Conservation (phyloP, 2,888 invertebrate species). For the Cephalotes varians region DNA sequence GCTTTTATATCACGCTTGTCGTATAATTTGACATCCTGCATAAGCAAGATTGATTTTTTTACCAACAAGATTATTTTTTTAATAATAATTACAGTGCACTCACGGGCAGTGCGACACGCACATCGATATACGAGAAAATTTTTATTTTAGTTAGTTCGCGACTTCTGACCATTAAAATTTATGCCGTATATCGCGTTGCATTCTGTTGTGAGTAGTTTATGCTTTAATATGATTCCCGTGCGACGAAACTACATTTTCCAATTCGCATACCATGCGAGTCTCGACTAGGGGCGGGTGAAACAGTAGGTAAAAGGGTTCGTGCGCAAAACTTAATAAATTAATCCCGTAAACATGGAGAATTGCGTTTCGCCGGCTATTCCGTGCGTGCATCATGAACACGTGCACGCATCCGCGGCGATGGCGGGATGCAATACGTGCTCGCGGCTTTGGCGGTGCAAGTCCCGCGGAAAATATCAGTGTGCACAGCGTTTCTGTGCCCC, state of each 20-base stretch:
- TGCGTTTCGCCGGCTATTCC: conserved; percentile 60
- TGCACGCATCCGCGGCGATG: conserved; percentile 17
- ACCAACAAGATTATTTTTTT: background rate
- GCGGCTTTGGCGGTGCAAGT: conserved; percentile 43
- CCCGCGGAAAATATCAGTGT: conserved; percentile 69
- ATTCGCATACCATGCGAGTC: conserved; percentile 40
- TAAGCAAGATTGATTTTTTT: background rate
- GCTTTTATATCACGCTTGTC: background rate
- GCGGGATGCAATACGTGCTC: conserved; percentile 44
- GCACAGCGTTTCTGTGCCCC: conserved; percentile 56
- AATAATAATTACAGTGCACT: background rate
- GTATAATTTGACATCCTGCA: background rate
- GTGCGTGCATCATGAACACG: conserved; percentile 44
- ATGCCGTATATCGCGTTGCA: conserved; percentile 13
- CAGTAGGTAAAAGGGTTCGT: conserved; percentile 26
- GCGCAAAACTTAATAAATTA: conserved; percentile 71
- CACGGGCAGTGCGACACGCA: background rate
- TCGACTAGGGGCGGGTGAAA: background rate
- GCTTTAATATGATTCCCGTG: conserved; percentile 34
- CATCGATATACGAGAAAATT: background rate
- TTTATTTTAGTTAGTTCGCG: background rate
- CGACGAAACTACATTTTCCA: conserved; percentile 45
- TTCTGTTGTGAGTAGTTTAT: conserved; percentile 10
- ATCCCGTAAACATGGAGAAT: conserved; percentile 62
- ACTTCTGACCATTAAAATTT: conserved; percentile 33